Conservation (phyloP, 2,888 invertebrate species). For the Ditylenchus weischeri region DNA sequence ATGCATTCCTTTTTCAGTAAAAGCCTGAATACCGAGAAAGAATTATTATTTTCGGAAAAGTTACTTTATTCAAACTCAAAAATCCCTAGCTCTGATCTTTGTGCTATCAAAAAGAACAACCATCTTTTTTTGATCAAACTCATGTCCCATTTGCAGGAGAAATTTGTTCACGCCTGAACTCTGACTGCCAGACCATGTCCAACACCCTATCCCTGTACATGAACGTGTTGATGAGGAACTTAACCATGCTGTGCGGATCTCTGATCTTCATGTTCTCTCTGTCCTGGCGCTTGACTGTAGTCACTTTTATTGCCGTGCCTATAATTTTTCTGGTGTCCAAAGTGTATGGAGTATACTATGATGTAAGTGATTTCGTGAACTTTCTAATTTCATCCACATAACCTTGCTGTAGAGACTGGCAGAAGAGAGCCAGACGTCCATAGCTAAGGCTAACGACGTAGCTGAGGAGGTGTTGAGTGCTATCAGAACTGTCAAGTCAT, state of each 20-base stretch:
- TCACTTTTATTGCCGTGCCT: slow-evolving; percentile 61
- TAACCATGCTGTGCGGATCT: slow-evolving; percentile 60
- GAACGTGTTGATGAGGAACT: slow-evolving; percentile 56
- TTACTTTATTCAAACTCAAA: too few species aligned
- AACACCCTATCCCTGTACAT: slow-evolving; percentile 61
- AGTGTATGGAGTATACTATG: slow-evolving; percentile 61
- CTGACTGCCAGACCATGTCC: slow-evolving; percentile 62
- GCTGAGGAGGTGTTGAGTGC: slow-evolving; percentile 61
- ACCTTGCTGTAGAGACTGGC: slow-evolving; percentile 59
- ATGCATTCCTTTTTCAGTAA: too few species aligned
- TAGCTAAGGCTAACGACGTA: slow-evolving; percentile 61
- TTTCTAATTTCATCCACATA: too few species aligned
- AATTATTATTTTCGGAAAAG: too few species aligned
- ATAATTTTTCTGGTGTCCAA: slow-evolving; percentile 59
- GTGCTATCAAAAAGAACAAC: too few species aligned
- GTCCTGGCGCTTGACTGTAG: slow-evolving; percentile 60
- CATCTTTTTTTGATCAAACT: too few species aligned
- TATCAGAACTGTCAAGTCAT: slow-evolving; percentile 61
- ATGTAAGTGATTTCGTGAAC: slow-evolving; percentile 56
- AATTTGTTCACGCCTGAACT: slow-evolving; percentile 61
- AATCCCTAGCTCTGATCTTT: too few species aligned
- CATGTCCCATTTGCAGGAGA: slow-evolving; percentile 58
- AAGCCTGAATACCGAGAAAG: too few species aligned
- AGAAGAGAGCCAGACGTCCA: slow-evolving; percentile 60
- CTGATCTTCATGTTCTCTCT: slow-evolving; percentile 61